Base-by-base conservation (phyloP, 1,140 invertebrate species). In the Camponotus pennsylvanicus region DNA sequence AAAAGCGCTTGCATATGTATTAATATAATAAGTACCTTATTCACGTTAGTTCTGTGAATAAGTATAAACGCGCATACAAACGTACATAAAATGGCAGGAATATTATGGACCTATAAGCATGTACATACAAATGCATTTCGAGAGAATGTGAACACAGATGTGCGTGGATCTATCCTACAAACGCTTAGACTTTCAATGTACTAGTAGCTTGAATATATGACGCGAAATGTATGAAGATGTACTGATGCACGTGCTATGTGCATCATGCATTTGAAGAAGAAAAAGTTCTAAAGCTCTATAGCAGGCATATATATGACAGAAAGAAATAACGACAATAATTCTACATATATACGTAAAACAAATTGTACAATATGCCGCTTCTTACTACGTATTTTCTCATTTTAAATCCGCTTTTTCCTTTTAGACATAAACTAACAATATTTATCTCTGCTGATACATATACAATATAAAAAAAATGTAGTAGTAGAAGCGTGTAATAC, bases 121-220 rank as follows among this genome's bases (percentile, higher is more conserved):
- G 7, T 57, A 40, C 13, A 11, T 37, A 27, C 27, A 27, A 27
- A 63, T 52, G 37, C 57, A 61, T 73, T 73, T 73, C 27, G 21
- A 21, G 27, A 49, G 59, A 64, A 63, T 27, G 42, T 27, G 61
- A 78, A 66, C 21, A 73, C 32, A 80, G 21, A 70, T 40, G 32
- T 18, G 34, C 7, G 40, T 69, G 8, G 8, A 5, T 80, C 45
- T 70, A 32, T 37, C 18, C 55, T 18, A 21, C 32, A 66, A 80
- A 57, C 45, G 61, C 34, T 80, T 80, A 69, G 21, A 57, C 52
- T 70, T 80, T 78, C 27, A 42, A 64, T 70, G 49, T 49, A 37
- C 27, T 69, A 57, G 49, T 40, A 69, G n/a, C 15, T 15, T 70
- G 13, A 37, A 27, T 27, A 27, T 27, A 27, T 69, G 45, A 69